These are phyloP conservation scores for Diadophis punctatus DNA, from an alignment of 2,113 vertebrate species.

Conservation along the genomic window DNA sequence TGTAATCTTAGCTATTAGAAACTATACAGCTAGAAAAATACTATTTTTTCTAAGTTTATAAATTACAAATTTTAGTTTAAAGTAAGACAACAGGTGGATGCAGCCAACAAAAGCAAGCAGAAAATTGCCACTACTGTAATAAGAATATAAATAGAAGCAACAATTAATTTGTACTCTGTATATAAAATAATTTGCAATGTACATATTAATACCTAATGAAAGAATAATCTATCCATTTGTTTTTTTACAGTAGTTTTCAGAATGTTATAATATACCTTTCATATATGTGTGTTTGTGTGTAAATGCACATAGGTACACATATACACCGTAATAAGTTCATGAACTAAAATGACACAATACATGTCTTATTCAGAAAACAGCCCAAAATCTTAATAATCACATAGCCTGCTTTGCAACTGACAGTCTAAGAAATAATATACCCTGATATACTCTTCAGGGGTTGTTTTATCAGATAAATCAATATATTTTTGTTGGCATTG, in stretches of 20 bases:
- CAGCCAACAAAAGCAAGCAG: neutral
- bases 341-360: neutral
- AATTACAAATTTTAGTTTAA: neutral
- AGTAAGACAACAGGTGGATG: slow-evolving; percentile 1
- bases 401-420: slow-evolving; percentile 38
- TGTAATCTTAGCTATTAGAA: neutral
- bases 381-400: slow-evolving; percentile 41
- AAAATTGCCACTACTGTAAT: neutral
- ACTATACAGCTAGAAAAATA: neutral
- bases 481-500: slow-evolving; percentile 33
- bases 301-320: slow-evolving; percentile 16
- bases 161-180: neutral
- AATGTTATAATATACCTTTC: neutral
- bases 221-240: neutral
- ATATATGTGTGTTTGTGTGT: neutral
- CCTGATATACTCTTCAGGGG: slow-evolving; percentile 45
- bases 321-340: neutral
- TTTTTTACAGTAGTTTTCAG: neutral
- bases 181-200: neutral
- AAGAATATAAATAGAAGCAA: neutral
- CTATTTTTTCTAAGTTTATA: neutral
- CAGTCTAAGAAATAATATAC: slow-evolving; percentile 52
- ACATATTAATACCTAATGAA: neutral
- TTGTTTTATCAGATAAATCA: slow-evolving; percentile 51
- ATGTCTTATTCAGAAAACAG: slow-evolving; percentile 44